Evolutionary conservation across 2,113 vertebrate genomes (phyloP), one percentile per base, ranked within the genome.

Genomic region (Peromyscus polionotus): DNA sequence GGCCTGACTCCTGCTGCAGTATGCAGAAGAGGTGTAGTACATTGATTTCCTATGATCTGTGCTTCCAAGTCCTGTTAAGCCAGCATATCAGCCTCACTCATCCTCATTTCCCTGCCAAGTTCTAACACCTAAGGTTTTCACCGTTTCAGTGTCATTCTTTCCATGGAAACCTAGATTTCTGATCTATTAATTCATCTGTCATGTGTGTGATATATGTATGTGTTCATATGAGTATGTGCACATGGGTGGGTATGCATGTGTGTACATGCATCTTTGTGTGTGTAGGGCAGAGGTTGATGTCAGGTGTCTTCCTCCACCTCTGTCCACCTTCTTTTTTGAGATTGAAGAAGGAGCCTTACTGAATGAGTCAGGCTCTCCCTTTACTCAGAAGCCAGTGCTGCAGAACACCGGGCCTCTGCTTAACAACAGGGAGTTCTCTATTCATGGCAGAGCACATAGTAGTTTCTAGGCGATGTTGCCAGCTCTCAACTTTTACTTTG

Each of bases 401-500:
- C 0, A 12, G 76, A 83, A 20, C 0, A 88, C 36, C 31, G 33
- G 26, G 7, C n/a, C 72, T 92, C 75, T 93, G 73, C 28, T n/a
- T 75, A 90, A 76, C 39, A 63, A 79, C 68, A 80, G 91, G 17
- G 54, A 28, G 28, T 90, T 94, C 54, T 96, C 95, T 91, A 72
- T 89, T 93, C 0, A 0, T 94, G 73, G 79, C 87, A 90, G 73
- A 94, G 90, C 54, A 91, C 61, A 96, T 72, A 83, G 36, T 96
- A 75, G 95, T 92, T 98, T 97, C 65, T 96, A 96, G 88, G 16
- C 67, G 77, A 39, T 95, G 80, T 95, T 96, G 28, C 79, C 84
- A 95, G 45, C 28, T 93, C 88, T 97, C 72, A 80, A 90, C 45
- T 95, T 95, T 97, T 98, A 92, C 57, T 97, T 95, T 77, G n/a